Base-by-base conservation (phyloP, 1,140 invertebrate species). In the Dendroctonus ponderosae region DNA sequence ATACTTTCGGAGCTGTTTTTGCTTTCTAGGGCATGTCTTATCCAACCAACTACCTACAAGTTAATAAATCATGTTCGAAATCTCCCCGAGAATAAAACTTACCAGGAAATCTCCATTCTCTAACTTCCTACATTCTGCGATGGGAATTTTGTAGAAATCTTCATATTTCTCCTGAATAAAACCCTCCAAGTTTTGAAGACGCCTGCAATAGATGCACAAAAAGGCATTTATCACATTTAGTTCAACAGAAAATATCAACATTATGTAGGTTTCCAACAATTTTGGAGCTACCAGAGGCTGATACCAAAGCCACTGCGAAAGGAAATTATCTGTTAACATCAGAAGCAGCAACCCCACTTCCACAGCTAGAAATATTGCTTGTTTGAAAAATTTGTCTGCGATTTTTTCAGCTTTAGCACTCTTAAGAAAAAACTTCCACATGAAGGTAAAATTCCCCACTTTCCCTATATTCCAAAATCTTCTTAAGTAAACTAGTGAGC, bases 91-190 rank as follows among this genome's bases (percentile, higher is more conserved):
- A 46, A 46, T 46, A 11, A 43, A 42, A 41, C 9, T 40, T 38
- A 62, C 49, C 26, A 62, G 11, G 42, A 62, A 44, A 7, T 51
- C 61, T 2, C 61, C 61, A 54, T 52, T 52, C 2, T 52, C 49
- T 5, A 62, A 14, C 14, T 54, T 62, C 6, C 11, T 62, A 39
- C 38, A 62, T 26, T 62, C 49, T 7, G 49, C 61, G 0, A 14
- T 12, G 6, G 61, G 61, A 15, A 62, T 11, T 39, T 52, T 53
- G 37, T 62, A 53, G 38, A 62, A 62, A 26, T 51, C 49, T 43
- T 62, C 11, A 40, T 62, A 54, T 12, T 41, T 52, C 43, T 62
- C 3, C 12, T 42, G n/a, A 6, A 62, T 14, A 8, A n/a, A 12
- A 14, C 40, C 42, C 38, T 44, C 37, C 9, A 48, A 52, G 15